Conservation (phyloP, 2,113 vertebrate genomes). For the Anhinga anhinga region DNA sequence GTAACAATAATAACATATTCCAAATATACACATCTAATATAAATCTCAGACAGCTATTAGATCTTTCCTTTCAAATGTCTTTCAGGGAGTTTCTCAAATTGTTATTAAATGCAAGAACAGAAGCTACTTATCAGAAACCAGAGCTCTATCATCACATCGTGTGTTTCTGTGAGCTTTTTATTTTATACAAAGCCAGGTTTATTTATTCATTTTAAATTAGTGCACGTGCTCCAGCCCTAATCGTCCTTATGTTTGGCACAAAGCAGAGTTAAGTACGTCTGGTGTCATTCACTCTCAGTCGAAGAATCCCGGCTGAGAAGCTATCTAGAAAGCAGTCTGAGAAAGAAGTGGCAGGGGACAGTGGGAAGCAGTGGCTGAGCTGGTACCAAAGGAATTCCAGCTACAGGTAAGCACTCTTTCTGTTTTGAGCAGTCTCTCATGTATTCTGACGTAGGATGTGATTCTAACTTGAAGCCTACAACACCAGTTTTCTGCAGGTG, state of each 20-base stretch:
- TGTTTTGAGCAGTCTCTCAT: neutral
- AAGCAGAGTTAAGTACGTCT: neutral
- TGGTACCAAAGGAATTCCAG: neutral
- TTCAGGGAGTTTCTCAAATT: neutral
- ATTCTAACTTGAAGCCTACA: neutral
- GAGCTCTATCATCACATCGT: neutral
- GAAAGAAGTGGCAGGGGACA: neutral
- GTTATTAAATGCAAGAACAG: neutral
- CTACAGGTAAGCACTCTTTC: neutral
- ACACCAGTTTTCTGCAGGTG: neutral
- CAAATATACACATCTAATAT: neutral
- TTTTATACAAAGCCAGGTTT: neutral
- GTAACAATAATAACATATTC: neutral
- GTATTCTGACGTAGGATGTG: rapidly evolving
- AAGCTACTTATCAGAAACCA: neutral
- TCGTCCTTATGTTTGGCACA: neutral
- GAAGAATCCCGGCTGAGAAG: neutral
- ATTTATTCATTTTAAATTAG: neutral
- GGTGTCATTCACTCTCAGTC: neutral
- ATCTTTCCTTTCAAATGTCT: neutral
- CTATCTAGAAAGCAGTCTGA: neutral
- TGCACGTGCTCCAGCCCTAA: neutral
- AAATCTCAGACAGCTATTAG: neutral
- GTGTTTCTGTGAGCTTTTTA: neutral
- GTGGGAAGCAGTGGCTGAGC: neutral